phyloP scores from a whole-genome alignment of 2,888 invertebrate species.

The Maniola hyperantus region DNA sequence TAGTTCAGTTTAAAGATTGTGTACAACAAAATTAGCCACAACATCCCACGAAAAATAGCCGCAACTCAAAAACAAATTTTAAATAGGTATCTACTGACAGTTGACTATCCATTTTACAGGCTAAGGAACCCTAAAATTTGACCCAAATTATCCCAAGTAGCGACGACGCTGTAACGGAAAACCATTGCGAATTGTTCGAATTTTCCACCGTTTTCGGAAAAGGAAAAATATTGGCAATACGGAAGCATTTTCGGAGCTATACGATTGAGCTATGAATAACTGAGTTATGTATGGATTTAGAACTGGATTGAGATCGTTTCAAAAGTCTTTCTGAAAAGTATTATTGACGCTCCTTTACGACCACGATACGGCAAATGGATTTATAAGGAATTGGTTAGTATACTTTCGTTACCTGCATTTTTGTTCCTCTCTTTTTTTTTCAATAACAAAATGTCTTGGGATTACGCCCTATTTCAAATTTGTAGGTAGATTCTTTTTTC shows the following conservation, averaged over 20 bases:
- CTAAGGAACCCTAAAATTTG: too few species aligned
- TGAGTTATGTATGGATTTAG: slow-evolving; percentile 31
- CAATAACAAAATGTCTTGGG: background rate
- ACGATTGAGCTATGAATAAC: slow-evolving; percentile 51
- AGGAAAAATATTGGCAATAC: slow-evolving; percentile 41
- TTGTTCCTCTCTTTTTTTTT: background rate
- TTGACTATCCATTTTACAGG: too few species aligned
- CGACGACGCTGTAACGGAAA: slow-evolving; percentile 21
- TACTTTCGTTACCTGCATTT: slow-evolving; percentile 8
- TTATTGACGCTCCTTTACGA: slow-evolving; percentile 23
- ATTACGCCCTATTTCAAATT: background rate
- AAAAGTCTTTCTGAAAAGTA: slow-evolving; percentile 25
- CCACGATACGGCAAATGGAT: slow-evolving; percentile 18
- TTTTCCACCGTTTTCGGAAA: slow-evolving; percentile 40
- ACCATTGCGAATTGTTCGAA: slow-evolving; percentile 38
- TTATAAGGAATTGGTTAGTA: slow-evolving; percentile 18
- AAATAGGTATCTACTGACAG: too few species aligned
- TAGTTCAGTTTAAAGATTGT: too few species aligned
- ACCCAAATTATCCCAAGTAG: background rate
- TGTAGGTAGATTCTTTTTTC: background rate
- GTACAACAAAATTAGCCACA: too few species aligned
- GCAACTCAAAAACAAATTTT: too few species aligned
- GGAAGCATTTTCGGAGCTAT: slow-evolving; percentile 39
- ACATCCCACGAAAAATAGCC: too few species aligned
- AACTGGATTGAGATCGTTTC: slow-evolving; percentile 24